Conservation (phyloP, 2,113 vertebrate species). For the Sprattus sprattus region DNA sequence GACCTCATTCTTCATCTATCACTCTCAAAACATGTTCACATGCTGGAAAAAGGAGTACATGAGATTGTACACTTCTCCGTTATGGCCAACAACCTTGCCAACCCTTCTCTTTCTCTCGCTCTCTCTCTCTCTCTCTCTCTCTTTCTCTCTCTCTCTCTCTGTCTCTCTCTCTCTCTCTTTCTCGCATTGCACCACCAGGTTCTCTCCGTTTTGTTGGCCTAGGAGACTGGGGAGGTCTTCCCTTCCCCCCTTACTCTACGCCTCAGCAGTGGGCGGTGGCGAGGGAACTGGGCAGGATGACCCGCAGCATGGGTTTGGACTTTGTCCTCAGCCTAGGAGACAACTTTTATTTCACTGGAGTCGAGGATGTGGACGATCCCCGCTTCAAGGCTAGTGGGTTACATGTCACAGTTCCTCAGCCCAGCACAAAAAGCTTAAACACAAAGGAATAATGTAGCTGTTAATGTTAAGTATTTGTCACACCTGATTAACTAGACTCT, state of each 20-base stretch:
- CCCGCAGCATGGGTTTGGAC: constrained; percentile 52
- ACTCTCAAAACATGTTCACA: not conserved
- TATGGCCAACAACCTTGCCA: too few relatives aligned
- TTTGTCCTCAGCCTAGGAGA: constrained; percentile 70
- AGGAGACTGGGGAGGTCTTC: constrained; percentile 68
- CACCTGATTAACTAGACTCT: not conserved
- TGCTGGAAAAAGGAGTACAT: not conserved
- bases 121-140: not conserved
- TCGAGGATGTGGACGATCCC: constrained; percentile 57
- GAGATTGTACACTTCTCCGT: not conserved
- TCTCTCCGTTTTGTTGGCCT: constrained; percentile 59
- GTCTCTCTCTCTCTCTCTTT: not conserved
- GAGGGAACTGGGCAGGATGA: constrained; percentile 50
- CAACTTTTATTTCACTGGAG: constrained; percentile 66
- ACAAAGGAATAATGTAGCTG: not conserved
- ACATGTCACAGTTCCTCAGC: not conserved
- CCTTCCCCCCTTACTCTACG: constrained; percentile 58
- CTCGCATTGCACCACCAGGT: constrained; percentile 36
- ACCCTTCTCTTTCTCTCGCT: not conserved
- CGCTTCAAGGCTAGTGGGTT: constrained; percentile 64
- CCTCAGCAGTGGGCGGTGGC: constrained; percentile 56
- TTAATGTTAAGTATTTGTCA: not conserved
- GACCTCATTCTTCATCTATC: not conserved
- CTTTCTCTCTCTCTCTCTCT: not conserved
- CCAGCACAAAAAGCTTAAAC: not conserved